These are phyloP conservation scores for Macrocentrus cingulum DNA, from an alignment of 1,140 invertebrate genomes.

Conservation along the genomic window DNA sequence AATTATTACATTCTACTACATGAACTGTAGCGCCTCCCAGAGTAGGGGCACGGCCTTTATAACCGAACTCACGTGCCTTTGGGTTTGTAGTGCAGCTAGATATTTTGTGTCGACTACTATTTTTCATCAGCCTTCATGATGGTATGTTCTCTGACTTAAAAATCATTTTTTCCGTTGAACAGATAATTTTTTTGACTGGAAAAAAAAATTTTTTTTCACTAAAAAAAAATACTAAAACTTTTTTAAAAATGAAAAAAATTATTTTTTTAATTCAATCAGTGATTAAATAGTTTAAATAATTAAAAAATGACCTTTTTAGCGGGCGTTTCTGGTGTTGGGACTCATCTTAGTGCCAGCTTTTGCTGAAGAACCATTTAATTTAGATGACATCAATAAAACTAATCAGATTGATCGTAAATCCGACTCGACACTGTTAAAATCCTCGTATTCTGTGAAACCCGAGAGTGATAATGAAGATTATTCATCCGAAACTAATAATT, in stretches of 20 bases:
- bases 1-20: constrained; percentile 36
- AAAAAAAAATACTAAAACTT: no score
- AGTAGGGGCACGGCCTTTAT: constrained; percentile 53
- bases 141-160: no score
- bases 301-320: constrained; percentile 29
- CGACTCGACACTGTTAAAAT: constrained; percentile 31
- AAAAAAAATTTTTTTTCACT: no score
- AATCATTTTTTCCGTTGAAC: no score
- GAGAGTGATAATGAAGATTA: constrained; percentile 36
- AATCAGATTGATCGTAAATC: constrained; percentile 42
- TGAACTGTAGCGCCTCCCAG: constrained; percentile 37
- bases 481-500: constrained; percentile 3
- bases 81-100: constrained; percentile 50
- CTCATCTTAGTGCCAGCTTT: constrained; percentile 32
- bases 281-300: constrained; percentile 1
- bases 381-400: constrained; percentile 52
- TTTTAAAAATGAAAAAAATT: no score
- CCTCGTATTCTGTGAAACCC: constrained; percentile 35
- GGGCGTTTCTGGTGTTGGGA: constrained; percentile 30
- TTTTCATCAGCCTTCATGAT: constrained; percentile 17
- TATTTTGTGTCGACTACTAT: constrained; percentile 34
- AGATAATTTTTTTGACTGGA: no score
- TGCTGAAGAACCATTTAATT: constrained; percentile 45
- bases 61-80: constrained; percentile 48
- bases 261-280: no score